A percentile compares a stretch with the other conserved stretches of the same genome.
These are phyloP conservation scores for Mormyrops boulengeri DNA, from an alignment of 2,797 vertebrate species.

Conservation along the genomic window DNA sequence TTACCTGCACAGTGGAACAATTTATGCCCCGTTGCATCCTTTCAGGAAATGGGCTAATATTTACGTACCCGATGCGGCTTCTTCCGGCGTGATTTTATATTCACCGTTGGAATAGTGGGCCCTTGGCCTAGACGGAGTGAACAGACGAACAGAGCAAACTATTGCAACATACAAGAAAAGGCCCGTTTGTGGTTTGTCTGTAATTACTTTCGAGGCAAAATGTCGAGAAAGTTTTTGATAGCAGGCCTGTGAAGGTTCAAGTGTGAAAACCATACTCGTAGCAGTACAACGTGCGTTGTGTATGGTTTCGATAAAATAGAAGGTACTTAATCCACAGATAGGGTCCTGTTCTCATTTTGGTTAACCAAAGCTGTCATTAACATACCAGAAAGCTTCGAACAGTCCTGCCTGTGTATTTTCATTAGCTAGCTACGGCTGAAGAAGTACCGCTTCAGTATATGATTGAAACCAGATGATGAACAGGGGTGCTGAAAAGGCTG, in stretches of 20 bases:
- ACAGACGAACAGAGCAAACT: neutral
- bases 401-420: slow-evolving; percentile 42
- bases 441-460: slow-evolving; percentile 45
- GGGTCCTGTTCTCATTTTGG: slow-evolving; percentile 48
- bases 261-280: slow-evolving; percentile 35
- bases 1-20: neutral
- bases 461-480: slow-evolving; percentile 75
- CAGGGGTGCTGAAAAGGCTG: slow-evolving; percentile 63
- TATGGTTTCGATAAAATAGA: slow-evolving; percentile 21
- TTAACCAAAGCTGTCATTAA: slow-evolving; percentile 55
- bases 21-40: slow-evolving; percentile 7
- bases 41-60: slow-evolving; percentile 18
- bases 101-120: slow-evolving; percentile 7
- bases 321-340: slow-evolving; percentile 43
- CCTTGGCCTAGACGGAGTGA: slow-evolving; percentile 21
- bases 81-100: slow-evolving; percentile 17
- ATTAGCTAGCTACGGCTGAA: slow-evolving; percentile 31
- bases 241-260: neutral
- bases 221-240: slow-evolving; percentile 3
- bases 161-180: neutral
- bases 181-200: neutral
- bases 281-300: slow-evolving; percentile 27
- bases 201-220: slow-evolving; percentile 4
- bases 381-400: slow-evolving; percentile 47
- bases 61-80: slow-evolving; percentile 2